phyloP scores from a whole-genome alignment of 2,113 vertebrate species.

The Lophochroa leadbeateri region DNA sequence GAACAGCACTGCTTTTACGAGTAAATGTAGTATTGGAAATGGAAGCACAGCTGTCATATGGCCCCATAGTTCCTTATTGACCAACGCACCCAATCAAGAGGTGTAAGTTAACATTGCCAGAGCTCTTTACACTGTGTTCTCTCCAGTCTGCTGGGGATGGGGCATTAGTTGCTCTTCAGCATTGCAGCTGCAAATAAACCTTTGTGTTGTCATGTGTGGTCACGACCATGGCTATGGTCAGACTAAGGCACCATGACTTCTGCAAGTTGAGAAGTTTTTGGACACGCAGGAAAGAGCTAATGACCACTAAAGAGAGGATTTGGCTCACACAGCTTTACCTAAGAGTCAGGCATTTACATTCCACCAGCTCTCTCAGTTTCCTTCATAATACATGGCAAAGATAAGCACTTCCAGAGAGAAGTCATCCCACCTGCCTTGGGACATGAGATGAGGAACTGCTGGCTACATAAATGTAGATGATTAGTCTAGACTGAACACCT shows the following conservation, averaged over 20 bases:
- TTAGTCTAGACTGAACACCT: not conserved
- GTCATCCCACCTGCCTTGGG: not conserved
- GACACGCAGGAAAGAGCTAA: not conserved
- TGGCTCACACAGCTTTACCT: not conserved
- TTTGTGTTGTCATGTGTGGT: not conserved
- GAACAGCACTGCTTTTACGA: not conserved
- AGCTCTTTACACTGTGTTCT: not conserved
- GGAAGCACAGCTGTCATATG: not conserved
- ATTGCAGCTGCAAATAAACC: not conserved
- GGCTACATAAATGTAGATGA: not conserved
- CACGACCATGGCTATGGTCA: not conserved
- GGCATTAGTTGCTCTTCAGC: not conserved
- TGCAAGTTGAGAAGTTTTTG: not conserved
- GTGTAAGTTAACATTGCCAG: not conserved
- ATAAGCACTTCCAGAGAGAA: not conserved
- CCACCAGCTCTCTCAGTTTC: not conserved
- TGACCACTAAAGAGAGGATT: not conserved
- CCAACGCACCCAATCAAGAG: rapidly evolving
- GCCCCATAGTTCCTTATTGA: not conserved
- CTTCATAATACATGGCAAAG: not conserved
- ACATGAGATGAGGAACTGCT: not conserved
- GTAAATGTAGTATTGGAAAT: not conserved
- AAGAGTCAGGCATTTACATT: not conserved
- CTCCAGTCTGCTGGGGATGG: not conserved
- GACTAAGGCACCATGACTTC: not conserved